These are phyloP conservation scores for Plotosus lineatus DNA, from an alignment of 2,113 vertebrate species.

Conservation along the genomic window DNA sequence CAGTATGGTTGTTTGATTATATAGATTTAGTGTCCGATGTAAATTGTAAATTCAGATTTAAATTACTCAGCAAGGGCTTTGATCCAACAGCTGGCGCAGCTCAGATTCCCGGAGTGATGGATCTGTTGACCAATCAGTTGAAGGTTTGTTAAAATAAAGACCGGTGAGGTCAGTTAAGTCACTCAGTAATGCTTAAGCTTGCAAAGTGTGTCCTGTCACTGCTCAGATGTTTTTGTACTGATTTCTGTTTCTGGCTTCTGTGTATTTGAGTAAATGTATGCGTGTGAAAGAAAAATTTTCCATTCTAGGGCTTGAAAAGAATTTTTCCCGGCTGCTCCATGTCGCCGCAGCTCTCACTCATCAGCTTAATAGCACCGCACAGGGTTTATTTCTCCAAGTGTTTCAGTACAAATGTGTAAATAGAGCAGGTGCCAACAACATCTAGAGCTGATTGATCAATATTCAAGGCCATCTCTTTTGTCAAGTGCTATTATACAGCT, in stretches of 20 bases:
- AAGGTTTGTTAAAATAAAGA: slow-evolving; percentile 4
- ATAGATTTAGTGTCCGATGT: neutral
- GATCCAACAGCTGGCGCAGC: neutral
- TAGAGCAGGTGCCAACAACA: slow-evolving; percentile 39
- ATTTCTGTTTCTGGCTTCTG: slow-evolving; percentile 11
- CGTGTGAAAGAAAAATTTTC: slow-evolving; percentile 32
- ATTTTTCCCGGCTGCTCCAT: slow-evolving; percentile 6
- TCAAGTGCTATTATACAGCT: slow-evolving; percentile 3
- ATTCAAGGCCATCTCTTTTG: slow-evolving; percentile 18
- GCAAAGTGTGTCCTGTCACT: neutral
- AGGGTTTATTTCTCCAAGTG: slow-evolving; percentile 37
- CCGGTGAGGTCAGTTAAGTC: too few species aligned
- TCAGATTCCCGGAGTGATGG: neutral
- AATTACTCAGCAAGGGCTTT: neutral
- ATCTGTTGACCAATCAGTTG: neutral
- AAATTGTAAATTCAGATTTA: slow-evolving; percentile 8
- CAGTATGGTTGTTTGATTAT: neutral
- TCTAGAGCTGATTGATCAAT: slow-evolving; percentile 19
- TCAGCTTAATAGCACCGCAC: slow-evolving; percentile 14
- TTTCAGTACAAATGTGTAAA: slow-evolving; percentile 18
- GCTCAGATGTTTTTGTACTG: slow-evolving; percentile 4
- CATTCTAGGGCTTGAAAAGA: slow-evolving; percentile 11
- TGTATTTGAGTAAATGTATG: neutral
- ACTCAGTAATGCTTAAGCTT: neutral
- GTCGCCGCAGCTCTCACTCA: neutral